Percentiles rank a stretch among this genome's conserved stretches.
Conservation (phyloP, 2,113 vertebrate species). For the Percina caprodes region DNA sequence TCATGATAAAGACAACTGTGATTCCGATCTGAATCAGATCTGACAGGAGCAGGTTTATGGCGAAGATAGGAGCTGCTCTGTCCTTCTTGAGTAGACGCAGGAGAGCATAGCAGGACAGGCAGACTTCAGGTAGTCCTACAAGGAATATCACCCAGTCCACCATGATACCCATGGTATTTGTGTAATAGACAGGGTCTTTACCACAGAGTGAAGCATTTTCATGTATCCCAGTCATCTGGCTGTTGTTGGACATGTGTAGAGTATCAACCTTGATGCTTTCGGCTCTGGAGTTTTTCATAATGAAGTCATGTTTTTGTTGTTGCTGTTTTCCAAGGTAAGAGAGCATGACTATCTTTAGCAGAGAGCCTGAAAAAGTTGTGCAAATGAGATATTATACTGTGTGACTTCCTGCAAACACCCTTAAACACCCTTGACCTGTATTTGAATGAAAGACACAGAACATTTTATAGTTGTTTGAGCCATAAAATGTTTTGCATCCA, state of each 20-base stretch:
- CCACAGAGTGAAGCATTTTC: background rate
- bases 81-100: constrained; percentile 8
- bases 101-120: constrained; percentile 14
- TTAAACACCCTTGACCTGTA: no score
- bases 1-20: constrained; percentile 21
- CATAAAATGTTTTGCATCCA: background rate
- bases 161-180: constrained; percentile 8
- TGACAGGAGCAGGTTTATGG: constrained; percentile 34
- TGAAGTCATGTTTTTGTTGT: background rate
- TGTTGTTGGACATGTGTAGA: background rate
- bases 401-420: background rate
- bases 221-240: background rate
- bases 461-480: no score
- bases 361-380: background rate
- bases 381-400: background rate
- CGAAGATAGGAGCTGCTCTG: background rate
- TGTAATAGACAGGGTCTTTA: constrained; percentile 28
- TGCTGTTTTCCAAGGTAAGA: background rate
- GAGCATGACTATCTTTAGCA: background rate
- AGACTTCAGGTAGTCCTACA: constrained; percentile 11
- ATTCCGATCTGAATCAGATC: constrained; percentile 28
- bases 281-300: background rate
- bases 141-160: constrained; percentile 36
- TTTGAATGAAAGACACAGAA: no score
- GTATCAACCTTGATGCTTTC: background rate